Evolutionary conservation across 2,113 vertebrate species (phyloP).

Genomic region (Sinocyclocheilus rhinocerous): DNA sequence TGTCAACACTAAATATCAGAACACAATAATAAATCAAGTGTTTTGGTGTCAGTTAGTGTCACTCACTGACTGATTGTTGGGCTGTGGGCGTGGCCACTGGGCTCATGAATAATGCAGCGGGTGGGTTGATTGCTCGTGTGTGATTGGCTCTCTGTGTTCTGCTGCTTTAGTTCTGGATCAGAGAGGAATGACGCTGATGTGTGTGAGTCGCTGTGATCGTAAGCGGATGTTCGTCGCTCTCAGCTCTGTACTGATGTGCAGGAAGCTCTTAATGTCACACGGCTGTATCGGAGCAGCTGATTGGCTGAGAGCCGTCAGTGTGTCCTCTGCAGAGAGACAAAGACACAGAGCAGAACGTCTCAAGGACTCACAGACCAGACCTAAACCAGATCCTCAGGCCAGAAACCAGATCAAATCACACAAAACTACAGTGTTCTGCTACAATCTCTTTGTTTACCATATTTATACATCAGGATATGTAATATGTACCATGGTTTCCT

Average conservation of each 20-base stretch:
- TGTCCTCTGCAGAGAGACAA: neutral
- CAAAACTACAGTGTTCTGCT: too few relatives aligned
- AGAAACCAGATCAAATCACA: neutral
- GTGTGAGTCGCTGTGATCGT: neutral
- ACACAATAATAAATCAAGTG: too few relatives aligned
- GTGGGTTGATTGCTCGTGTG: too few relatives aligned
- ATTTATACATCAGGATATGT: too few relatives aligned
- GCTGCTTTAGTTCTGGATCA: neutral
- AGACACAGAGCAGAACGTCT: neutral
- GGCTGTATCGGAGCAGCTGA: neutral
- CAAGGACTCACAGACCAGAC: neutral
- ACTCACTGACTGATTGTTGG: too few relatives aligned
- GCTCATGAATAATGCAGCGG: too few relatives aligned
- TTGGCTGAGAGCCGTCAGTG: neutral
- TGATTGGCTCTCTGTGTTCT: neutral
- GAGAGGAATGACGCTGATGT: too few relatives aligned
- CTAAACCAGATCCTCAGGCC: neutral
- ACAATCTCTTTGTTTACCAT: too few relatives aligned
- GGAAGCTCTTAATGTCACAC: neutral
- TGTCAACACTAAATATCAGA: too few relatives aligned
- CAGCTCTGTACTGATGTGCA: neutral
- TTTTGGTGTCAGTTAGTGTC: too few relatives aligned
- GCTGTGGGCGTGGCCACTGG: too few relatives aligned
- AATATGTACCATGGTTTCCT: too few relatives aligned
- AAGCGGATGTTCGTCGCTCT: neutral